These are phyloP conservation scores for Acanthurus tractus DNA, from an alignment of 2,797 vertebrate genomes.

Conservation along the genomic window DNA sequence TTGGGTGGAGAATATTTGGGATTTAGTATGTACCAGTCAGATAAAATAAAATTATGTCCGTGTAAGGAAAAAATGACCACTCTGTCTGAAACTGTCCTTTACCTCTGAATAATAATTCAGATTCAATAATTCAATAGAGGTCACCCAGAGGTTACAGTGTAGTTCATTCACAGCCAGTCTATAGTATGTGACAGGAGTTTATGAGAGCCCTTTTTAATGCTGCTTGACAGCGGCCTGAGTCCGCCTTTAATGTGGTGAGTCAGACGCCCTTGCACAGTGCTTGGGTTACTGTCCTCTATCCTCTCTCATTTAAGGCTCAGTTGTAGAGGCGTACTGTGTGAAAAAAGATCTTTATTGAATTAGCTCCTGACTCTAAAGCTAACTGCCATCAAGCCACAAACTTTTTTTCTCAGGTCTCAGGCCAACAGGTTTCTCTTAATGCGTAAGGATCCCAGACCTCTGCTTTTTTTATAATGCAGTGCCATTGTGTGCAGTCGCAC, in stretches of 20 bases:
- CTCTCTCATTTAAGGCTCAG: slow-evolving; percentile 59
- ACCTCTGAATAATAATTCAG: slow-evolving; percentile 30
- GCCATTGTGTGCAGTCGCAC: slow-evolving; percentile 44
- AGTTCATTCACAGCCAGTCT: slow-evolving; percentile 46
- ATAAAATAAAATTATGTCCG: slow-evolving; percentile 37
- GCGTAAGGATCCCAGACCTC: slow-evolving; percentile 44
- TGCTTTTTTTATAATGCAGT: slow-evolving; percentile 27
- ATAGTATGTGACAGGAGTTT: slow-evolving; percentile 57
- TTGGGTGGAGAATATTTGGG: slow-evolving; percentile 6
- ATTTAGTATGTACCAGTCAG: slow-evolving; percentile 28
- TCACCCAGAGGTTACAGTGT: slow-evolving; percentile 46
- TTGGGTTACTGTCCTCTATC: slow-evolving; percentile 67
- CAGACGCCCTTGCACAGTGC: slow-evolving; percentile 55
- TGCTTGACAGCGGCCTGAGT: slow-evolving; percentile 54
- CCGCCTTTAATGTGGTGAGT: slow-evolving; percentile 66
- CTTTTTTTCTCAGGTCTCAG: slow-evolving; percentile 58
- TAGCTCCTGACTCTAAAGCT: slow-evolving; percentile 71
- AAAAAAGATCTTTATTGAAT: slow-evolving; percentile 81
- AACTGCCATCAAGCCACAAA: slow-evolving; percentile 55
- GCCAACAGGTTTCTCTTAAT: slow-evolving; percentile 62
- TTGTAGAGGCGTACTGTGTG: slow-evolving; percentile 42
- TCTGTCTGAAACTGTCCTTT: slow-evolving; percentile 37
- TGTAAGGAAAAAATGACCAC: slow-evolving; percentile 16
- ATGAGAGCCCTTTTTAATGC: slow-evolving; percentile 49
- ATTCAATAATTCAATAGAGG: too few relatives aligned